Evolutionary conservation across 1,140 invertebrate species (phyloP), one percentile per base, ranked within the genome.

Genomic region (Drosophila setifemur): DNA sequence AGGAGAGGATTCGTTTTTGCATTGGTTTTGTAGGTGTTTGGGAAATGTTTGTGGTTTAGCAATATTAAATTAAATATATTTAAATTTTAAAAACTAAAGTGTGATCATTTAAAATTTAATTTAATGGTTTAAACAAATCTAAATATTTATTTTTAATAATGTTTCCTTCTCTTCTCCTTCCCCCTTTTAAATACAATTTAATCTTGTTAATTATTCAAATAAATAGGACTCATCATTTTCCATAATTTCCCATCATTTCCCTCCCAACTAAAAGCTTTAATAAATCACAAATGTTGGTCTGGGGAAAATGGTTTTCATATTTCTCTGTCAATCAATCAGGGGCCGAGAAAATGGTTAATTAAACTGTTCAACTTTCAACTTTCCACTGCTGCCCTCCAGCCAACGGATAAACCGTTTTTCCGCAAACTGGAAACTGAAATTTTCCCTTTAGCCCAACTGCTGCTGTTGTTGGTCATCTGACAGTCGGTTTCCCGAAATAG

Each of bases 311-410:
- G 18, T 4, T 57, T 29, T 12, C 11, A 33, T 37, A 2, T 18
- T 12, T 23, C 42, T 12, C 52, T 61, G 55, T 16, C 50, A 60
- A 60, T 61, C 52, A 61, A 57, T 60, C 50, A 25, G 14, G 21
- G 21, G 2, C 6, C 6, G 18, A 23, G n/a, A n/a, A n/a, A 58
- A 58, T 57, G 57, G 52, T 58, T 43, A 61, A 61, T 61, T 57
- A 61, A 61, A 42, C 35, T 53, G 55, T 29, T 54, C 33, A 58
- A 58, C 26, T 29, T 42, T 25, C 9, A 40, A 39, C 37, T 21
- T 28, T 21, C n/a, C 6, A 12, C n/a, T 11, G 31, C 4, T 0
- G 12, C 12, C 33, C 18, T 14, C n/a, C 4, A 18, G 16, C 19
- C 26, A 53, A 11, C 25, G 23, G 23, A 23, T 8, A 2, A 44